These are phyloP conservation scores for Pseudopodoces humilis DNA, from an alignment of 2,113 vertebrate genomes.

Conservation along the genomic window DNA sequence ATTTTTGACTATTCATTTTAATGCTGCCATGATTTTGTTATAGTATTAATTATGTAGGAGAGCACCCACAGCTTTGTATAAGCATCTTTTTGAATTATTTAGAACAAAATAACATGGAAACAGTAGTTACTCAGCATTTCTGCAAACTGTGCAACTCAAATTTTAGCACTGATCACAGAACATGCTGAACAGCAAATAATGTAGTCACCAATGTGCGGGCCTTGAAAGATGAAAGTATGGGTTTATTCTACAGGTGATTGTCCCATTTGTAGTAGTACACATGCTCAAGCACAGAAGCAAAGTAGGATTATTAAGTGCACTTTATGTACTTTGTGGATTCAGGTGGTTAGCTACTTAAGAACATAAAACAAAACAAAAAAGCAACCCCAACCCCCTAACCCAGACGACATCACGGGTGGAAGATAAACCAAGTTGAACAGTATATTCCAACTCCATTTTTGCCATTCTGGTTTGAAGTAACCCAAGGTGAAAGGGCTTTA, in stretches of 20 bases:
- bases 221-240: background rate
- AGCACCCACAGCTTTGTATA: background rate
- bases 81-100: slow-evolving; percentile 16
- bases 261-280: background rate
- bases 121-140: slow-evolving; percentile 20
- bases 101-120: slow-evolving; percentile 12
- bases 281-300: background rate
- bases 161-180: background rate
- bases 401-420: background rate
- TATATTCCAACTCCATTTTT: background rate
- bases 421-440: background rate
- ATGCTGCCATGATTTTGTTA: slow-evolving; percentile 8
- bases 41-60: slow-evolving; percentile 12
- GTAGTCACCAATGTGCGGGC: accelerated
- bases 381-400: background rate
- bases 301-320: background rate
- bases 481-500: background rate
- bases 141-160: background rate
- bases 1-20: slow-evolving; percentile 33
- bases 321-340: background rate
- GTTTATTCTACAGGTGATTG: background rate
- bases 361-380: background rate
- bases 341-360: background rate
- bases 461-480: background rate
- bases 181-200: background rate